These are phyloP conservation scores for Mechanitis mazaeus DNA, from an alignment of 2,888 invertebrate genomes.

Conservation along the genomic window DNA sequence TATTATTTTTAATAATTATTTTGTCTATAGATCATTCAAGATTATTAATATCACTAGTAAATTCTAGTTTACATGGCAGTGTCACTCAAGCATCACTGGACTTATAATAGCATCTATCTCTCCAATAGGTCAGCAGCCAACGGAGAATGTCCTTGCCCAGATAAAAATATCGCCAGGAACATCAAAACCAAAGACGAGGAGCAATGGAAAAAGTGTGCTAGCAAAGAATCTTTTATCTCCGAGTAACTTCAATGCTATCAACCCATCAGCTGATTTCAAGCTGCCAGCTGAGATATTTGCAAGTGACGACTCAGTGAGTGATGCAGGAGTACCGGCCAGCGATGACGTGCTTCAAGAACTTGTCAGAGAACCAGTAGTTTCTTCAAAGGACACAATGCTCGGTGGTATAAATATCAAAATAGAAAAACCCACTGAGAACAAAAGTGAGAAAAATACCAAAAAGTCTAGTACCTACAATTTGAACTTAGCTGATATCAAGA, in stretches of 20 bases:
- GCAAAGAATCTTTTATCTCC: slow-evolving; percentile 40
- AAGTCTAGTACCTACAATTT: slow-evolving; percentile 37
- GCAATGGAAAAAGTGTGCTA: slow-evolving; percentile 33
- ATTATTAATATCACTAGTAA: slow-evolving; percentile 41
- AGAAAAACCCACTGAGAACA: slow-evolving; percentile 44
- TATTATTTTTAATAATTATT: neutral
- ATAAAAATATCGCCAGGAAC: slow-evolving; percentile 42
- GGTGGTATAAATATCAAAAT: slow-evolving; percentile 67
- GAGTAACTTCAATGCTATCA: slow-evolving; percentile 52
- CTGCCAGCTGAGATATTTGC: slow-evolving; percentile 73
- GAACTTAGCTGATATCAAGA: slow-evolving; percentile 65
- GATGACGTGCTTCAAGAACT: slow-evolving; percentile 54
- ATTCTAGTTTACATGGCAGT: slow-evolving; percentile 35
- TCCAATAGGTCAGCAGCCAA: slow-evolving; percentile 35
- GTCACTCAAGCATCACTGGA: slow-evolving; percentile 43
- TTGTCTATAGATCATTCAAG: slow-evolving; percentile 45
- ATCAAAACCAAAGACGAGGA: slow-evolving; percentile 42
- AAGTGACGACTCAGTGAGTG: slow-evolving; percentile 68
- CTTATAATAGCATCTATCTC: slow-evolving; percentile 42
- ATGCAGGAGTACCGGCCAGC: slow-evolving; percentile 46
- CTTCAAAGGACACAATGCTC: slow-evolving; percentile 60
- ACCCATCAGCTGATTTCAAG: slow-evolving; percentile 62
- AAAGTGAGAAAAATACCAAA: slow-evolving; percentile 49
- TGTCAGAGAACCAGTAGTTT: slow-evolving; percentile 36
- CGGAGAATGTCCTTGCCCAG: slow-evolving; percentile 40